Conservation (phyloP, 2,797 vertebrate species). For the Lophura swinhoii region DNA sequence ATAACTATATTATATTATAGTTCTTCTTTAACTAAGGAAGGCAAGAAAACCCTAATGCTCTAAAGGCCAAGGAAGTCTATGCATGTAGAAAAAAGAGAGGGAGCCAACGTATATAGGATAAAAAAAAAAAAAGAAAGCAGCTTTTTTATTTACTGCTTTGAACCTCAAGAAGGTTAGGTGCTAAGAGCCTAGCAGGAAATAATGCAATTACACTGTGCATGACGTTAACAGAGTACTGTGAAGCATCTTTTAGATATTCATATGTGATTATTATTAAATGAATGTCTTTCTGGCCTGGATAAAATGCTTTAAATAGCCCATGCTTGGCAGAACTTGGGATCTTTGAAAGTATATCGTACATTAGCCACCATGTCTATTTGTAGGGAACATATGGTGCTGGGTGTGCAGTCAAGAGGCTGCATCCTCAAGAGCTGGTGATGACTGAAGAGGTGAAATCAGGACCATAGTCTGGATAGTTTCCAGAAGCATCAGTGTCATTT, state of each 20-base stretch:
- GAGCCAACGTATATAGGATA: background rate
- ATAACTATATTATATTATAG: background rate
- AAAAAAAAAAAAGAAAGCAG: background rate
- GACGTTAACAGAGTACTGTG: slow-evolving; percentile 9
- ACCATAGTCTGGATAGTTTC: background rate
- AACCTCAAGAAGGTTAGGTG: slow-evolving; percentile 5
- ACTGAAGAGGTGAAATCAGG: background rate
- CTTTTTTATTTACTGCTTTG: background rate
- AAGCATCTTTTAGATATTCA: background rate
- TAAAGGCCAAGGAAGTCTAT: background rate
- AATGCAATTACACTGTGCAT: slow-evolving; percentile 5
- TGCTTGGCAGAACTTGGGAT: background rate
- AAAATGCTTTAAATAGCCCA: background rate
- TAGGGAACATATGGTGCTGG: background rate
- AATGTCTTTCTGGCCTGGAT: background rate
- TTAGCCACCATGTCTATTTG: background rate
- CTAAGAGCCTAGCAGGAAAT: slow-evolving; percentile 29
- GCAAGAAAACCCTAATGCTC: background rate
- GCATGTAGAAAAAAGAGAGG: background rate
- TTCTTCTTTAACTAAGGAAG: slow-evolving; percentile 16
- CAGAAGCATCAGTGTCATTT: background rate
- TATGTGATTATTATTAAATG: background rate
- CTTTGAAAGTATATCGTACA: background rate
- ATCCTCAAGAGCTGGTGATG: background rate
- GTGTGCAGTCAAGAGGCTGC: background rate